phyloP scores from a whole-genome alignment of 2,888 invertebrate species.

The Abrostola tripartita region DNA sequence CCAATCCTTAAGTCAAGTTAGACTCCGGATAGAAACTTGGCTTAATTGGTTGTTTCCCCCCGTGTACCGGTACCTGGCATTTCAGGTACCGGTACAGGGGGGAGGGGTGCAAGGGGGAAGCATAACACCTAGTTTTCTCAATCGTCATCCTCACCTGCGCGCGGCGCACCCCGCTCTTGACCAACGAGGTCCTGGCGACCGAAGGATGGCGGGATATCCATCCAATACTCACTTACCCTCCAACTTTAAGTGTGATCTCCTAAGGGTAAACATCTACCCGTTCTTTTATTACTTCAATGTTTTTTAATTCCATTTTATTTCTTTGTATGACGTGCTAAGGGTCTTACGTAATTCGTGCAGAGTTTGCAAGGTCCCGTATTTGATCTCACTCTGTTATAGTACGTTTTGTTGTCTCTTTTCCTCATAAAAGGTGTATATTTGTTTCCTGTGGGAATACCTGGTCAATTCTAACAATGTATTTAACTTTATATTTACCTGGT shows the following conservation, averaged over 20 bases:
- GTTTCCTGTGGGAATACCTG: too few species aligned
- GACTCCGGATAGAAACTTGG: not conserved
- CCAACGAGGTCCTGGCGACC: constrained; percentile 37
- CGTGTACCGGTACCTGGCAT: constrained; percentile 12
- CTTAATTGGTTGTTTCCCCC: constrained; percentile 3
- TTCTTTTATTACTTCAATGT: too few species aligned
- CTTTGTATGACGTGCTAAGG: too few species aligned
- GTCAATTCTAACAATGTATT: too few species aligned
- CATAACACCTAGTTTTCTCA: constrained; percentile 3
- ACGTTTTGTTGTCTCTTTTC: too few species aligned
- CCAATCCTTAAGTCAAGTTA: too few species aligned
- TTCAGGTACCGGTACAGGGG: constrained; percentile 22
- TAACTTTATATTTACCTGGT: too few species aligned
- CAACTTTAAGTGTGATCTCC: not conserved
- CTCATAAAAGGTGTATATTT: too few species aligned
- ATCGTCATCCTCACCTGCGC: constrained; percentile 39
- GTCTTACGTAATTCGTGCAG: too few species aligned
- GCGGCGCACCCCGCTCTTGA: constrained; percentile 35
- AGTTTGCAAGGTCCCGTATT: too few species aligned
- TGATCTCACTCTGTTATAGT: too few species aligned
- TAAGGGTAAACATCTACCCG: not conserved
- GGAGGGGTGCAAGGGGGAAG: constrained; percentile 35
- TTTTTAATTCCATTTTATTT: too few species aligned
- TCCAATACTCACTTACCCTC: not conserved
- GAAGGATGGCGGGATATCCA: constrained; percentile 11